Conservation (phyloP, 1,140 invertebrate species). For the Fopius arisanus region DNA sequence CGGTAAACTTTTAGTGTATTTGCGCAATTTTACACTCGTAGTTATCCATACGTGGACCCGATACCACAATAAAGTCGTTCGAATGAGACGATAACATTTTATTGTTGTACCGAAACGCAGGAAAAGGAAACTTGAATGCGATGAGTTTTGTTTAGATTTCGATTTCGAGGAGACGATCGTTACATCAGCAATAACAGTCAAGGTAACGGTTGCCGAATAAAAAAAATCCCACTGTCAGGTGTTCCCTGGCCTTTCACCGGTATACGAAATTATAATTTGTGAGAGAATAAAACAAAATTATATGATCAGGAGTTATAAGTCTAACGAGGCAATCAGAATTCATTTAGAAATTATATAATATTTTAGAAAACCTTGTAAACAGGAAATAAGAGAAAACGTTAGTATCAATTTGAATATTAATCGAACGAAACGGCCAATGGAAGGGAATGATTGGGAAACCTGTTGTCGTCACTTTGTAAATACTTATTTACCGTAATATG, state of each 20-base stretch:
- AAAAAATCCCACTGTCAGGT: too few relatives aligned
- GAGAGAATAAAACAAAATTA: too few relatives aligned
- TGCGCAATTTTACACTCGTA: neutral
- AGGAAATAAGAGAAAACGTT: neutral
- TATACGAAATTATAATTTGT: too few relatives aligned
- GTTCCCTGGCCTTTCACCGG: too few relatives aligned
- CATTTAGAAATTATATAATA: too few relatives aligned
- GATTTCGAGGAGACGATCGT: neutral
- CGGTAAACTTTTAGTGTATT: neutral
- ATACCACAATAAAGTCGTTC: neutral
- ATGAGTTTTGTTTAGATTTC: neutral
- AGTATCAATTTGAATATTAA: neutral
- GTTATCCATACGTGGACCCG: neutral
- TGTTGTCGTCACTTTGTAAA: neutral
- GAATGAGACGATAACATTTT: constrained; percentile 20
- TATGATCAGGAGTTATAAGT: too few relatives aligned
- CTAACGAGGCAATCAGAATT: too few relatives aligned
- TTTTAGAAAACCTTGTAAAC: too few relatives aligned
- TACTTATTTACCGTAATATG: neutral
- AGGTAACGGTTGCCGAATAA: neutral
- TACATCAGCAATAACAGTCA: neutral
- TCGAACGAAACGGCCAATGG: neutral
- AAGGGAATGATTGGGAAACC: neutral
- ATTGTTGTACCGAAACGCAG: constrained; percentile 18
- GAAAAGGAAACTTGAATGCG: neutral